phyloP scores from a whole-genome alignment of 2,113 vertebrate species.

The Malurus elegans region DNA sequence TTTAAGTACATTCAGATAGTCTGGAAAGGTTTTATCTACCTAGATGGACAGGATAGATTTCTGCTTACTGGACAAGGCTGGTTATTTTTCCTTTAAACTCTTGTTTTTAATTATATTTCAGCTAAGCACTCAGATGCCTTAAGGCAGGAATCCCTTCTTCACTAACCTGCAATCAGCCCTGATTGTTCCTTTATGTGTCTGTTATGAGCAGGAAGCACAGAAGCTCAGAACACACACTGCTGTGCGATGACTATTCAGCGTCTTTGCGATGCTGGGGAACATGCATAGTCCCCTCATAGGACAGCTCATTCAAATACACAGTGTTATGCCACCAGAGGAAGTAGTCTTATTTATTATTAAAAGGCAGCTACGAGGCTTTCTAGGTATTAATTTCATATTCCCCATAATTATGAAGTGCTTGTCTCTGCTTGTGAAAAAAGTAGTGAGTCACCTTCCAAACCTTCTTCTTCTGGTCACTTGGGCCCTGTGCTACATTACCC shows the following conservation, averaged over 20 bases:
- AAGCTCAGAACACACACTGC: not conserved
- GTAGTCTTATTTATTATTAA: slow-evolving; percentile 19
- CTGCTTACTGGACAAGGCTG: not conserved
- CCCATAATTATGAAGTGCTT: not conserved
- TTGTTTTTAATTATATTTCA: slow-evolving; percentile 1
- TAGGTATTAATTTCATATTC: slow-evolving; percentile 31
- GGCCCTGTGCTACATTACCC: not conserved
- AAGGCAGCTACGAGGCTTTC: not conserved
- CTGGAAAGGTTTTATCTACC: not conserved
- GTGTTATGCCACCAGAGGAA: not conserved
- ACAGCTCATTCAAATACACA: not conserved
- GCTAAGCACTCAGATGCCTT: not conserved
- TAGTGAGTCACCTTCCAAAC: not conserved
- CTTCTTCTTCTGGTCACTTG: not conserved
- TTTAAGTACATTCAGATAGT: not conserved
- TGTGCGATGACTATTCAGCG: not conserved
- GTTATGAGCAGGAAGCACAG: not conserved
- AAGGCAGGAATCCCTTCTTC: slow-evolving; percentile 5
- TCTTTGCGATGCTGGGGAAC: not conserved
- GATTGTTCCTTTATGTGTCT: not conserved
- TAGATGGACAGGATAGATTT: not conserved
- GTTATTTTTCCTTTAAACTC: not conserved
- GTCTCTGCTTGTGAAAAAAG: not conserved
- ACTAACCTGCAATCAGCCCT: not conserved
- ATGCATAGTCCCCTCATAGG: not conserved